Base-by-base conservation (phyloP, 2,797 vertebrate genomes). In the Phrynocephalus vlangalii region DNA sequence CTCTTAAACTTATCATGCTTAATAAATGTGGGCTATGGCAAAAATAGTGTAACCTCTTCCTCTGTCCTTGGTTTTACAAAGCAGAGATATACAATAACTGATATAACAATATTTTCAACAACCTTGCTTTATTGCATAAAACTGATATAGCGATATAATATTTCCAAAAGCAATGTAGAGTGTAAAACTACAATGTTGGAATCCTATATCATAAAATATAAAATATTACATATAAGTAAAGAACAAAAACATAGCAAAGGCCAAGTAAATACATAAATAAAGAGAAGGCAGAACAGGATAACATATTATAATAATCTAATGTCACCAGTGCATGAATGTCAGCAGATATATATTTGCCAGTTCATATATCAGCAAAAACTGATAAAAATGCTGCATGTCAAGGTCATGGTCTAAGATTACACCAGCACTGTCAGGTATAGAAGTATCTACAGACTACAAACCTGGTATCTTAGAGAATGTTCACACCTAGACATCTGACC, bases 31-130 rank as follows among this genome's bases (percentile, higher is more conserved):
- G 16, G 2, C 33, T 84, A 73, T 26, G 1, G 26, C 18, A 88
- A 33, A 82, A 50, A 83, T 90, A 86, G 87, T 79, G 87, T 79
- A 81, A 0, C 1, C 82, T 26, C 3, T 50, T 8, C 77, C 76
- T 79, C 5, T 50, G 22, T 2, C 15, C 70, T 38, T 60, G 30
- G 44, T 44, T 44, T 44, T 44, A 44, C 38, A 44, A 44, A 44
- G 38, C 38, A 44, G 38, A 44, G 3, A 44, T 44, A 44, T 44
- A 73, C 33, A 80, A 60, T 73, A 22, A 63, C 48, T 63, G 3
- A 66, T 38, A 28, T 56, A n/a, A 6, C 15, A 70, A 16, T 52
- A 11, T 48, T n/a, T 66, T 66, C 24, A 67, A 68, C 60, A 8
- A 16, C 48, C 20, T 30, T 67, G 10, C 3, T 85, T 66, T 84